These are phyloP conservation scores for Leptopterna dolabrata DNA, from an alignment of 2,888 invertebrate genomes.

Conservation along the genomic window DNA sequence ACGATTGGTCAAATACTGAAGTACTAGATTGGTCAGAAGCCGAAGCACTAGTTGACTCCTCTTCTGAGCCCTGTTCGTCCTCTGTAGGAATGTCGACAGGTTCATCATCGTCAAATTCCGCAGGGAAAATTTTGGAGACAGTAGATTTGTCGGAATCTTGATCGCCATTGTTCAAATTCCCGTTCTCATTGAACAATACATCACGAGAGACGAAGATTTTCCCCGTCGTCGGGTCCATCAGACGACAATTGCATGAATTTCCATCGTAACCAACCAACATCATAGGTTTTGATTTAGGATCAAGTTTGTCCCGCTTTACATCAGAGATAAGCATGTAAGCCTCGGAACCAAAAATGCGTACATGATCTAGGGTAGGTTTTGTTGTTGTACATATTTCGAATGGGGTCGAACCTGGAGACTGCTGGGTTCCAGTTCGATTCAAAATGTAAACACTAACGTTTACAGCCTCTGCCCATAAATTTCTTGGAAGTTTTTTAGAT, in stretches of 20 bases:
- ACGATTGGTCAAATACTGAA: too few species aligned
- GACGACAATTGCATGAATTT: neutral
- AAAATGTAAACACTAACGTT: constrained; percentile 59
- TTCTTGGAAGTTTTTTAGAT: constrained; percentile 58
- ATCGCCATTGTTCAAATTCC: too few species aligned
- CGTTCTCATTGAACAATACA: neutral
- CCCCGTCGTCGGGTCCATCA: neutral
- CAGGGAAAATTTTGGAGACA: neutral
- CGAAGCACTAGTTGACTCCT: neutral
- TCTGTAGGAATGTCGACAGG: too few species aligned
- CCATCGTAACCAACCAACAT: constrained; percentile 28
- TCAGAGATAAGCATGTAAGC: constrained; percentile 47
- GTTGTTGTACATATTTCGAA: constrained; percentile 19
- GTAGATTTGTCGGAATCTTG: neutral
- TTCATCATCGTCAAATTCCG: neutral
- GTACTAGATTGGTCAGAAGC: too few species aligned
- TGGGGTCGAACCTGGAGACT: neutral
- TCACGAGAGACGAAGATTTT: neutral
- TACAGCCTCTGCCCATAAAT: constrained; percentile 61
- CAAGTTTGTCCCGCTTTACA: constrained; percentile 44
- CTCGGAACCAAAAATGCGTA: constrained; percentile 52
- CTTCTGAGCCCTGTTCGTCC: neutral
- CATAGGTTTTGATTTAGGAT: neutral
- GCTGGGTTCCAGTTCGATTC: constrained; percentile 60
- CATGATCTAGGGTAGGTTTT: constrained; percentile 50